Evolutionary conservation across 2,888 invertebrate genomes (phyloP), one percentile per base, ranked within the genome.

Genomic region (Drosophila crucigera): DNA sequence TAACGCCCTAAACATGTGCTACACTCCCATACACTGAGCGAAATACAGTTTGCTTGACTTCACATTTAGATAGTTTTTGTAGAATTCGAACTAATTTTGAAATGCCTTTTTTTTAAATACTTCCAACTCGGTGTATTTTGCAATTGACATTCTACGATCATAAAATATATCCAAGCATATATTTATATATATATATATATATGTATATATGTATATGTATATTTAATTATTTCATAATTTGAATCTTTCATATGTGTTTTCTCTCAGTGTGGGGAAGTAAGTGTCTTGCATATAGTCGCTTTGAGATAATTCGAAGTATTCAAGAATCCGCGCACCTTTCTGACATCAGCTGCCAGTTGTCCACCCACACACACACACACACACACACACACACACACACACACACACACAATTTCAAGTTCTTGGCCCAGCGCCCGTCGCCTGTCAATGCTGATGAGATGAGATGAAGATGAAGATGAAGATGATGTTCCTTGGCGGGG

Each of bases 371-470:
- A 39, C 25, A 25, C 25, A 25, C 25, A 25, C 25, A 25, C 25
- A 25, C 47, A 30, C 22, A 55, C 50, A 43, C 39, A 52, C 53
- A 49, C 37, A 63, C 39, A 53, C 31, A 54, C 52, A 37, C 37
- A 53, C 41, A 60, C 61, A 73, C 65, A 61, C 60, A 58, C 35
- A 70, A 76, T 85, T 88, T 88, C 88, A 88, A 88, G 88, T 88
- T 88, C 88, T 88, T 88, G 88, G 88, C 88, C 90, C 88, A 84
- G 73, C 67, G 84, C 84, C 90, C 90, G 84, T 76, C 67, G 78
- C 69, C 82, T 80, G 87, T 86, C 82, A 83, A 75, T 68, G 63
- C 53, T 66, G 74, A 72, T 77, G 80, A 68, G 55, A 52, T 53
- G 69, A 58, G 55, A 35, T 37, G 52, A 58, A 60, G 71, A 59